Base-by-base conservation (phyloP, 2,797 vertebrate species). In the Etheostoma perlongum region DNA sequence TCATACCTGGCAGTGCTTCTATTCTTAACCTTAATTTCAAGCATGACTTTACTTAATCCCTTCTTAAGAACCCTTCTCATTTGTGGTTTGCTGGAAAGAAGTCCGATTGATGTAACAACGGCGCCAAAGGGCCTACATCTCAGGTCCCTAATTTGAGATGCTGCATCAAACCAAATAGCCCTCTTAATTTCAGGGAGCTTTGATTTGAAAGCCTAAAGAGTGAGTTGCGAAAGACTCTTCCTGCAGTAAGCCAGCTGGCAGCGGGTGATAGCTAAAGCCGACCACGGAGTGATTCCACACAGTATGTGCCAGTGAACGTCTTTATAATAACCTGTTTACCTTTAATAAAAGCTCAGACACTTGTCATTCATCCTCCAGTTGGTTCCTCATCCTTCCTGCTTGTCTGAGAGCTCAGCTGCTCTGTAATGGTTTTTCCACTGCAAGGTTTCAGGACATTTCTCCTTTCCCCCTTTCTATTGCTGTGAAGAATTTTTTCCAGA, bases 401-500 rank as follows among this genome's bases (percentile, higher is more conserved):
- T 36, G 67, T 88, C 81, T 73, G 59, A 60, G 67, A 4, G 49
- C 65, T 82, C 61, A 64, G 78, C 78, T 75, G 76, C 62, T 85
- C 70, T 76, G 68, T 91, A 82, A 92, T 90, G 85, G 78, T 65
- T 94, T 93, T 95, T 93, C 90, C 93, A 92, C 84, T n/a, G 74
- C 72, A 71, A 47, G 76, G 72, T 91, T 87, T 88, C 10, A 64
- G 82, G 81, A 88, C 88, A 85, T 79, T 74, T 63, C 58, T 69
- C 55, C 61, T 53, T 75, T 85, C 85, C 67, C 81, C 78, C 55
- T 82, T 74, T 76, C 42, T 68, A 23, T 85, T 86, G 77, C 87
- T 60, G 64, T 91, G 84, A 91, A 88, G 80, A 85, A 78, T 89
- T 89, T 92, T 94, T 95, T 94, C 92, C 92, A 94, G 84, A 89